Evolutionary conservation across 2,113 vertebrate genomes (phyloP).

Genomic region (Pachyramphus minor): DNA sequence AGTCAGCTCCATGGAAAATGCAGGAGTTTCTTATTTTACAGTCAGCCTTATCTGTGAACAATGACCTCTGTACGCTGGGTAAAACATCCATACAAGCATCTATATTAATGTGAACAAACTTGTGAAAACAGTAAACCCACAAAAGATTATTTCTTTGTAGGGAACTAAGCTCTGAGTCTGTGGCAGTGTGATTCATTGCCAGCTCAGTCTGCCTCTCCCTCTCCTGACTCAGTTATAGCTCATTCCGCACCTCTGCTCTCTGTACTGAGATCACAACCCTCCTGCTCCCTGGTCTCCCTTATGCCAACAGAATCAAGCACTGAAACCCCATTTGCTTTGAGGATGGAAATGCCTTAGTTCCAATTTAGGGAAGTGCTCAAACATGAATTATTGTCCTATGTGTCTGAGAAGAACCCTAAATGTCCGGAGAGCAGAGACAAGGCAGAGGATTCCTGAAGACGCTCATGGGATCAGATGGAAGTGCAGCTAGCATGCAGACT

Average conservation of each 20-base stretch:
- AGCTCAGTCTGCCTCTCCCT: background rate
- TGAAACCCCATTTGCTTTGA: background rate
- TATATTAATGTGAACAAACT: background rate
- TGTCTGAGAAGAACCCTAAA: background rate
- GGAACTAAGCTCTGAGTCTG: background rate
- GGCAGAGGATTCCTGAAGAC: background rate
- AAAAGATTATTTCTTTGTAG: background rate
- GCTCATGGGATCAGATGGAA: background rate
- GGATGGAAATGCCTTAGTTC: background rate
- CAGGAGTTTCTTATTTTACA: background rate
- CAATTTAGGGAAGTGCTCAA: background rate
- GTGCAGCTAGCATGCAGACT: background rate
- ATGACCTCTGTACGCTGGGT: background rate
- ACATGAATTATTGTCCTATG: background rate
- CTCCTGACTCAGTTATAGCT: background rate
- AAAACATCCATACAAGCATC: background rate
- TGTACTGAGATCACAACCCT: rapidly evolving
- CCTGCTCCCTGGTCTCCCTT: background rate
- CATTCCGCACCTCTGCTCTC: background rate
- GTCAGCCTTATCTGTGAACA: background rate
- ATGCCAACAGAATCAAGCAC: background rate
- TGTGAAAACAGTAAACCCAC: background rate
- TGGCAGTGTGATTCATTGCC: background rate
- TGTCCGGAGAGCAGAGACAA: background rate
- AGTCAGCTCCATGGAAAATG: background rate